Evolutionary conservation across 2,888 invertebrate species (phyloP).

Genomic region (Iphiclides podalirius): DNA sequence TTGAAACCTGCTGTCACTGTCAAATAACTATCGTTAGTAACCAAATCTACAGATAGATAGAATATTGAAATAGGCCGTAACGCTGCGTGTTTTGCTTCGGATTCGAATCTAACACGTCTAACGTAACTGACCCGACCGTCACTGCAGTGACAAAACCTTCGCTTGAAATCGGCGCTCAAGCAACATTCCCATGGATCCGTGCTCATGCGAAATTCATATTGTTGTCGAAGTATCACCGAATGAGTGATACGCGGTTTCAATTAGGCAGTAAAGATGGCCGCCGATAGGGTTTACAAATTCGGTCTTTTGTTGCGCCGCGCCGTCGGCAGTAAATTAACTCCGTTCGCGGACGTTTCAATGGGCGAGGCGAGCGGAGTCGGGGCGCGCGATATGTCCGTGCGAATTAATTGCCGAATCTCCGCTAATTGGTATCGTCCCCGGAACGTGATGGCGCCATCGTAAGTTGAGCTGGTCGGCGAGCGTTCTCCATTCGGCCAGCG

Average conservation of each 20-base stretch:
- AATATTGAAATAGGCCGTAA: too few species aligned
- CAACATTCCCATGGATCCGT: too few species aligned
- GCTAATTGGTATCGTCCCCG: slow-evolving; percentile 51
- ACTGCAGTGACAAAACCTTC: slow-evolving; percentile 14
- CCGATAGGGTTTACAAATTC: slow-evolving; percentile 18
- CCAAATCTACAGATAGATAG: too few species aligned
- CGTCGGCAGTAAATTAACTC: neutral
- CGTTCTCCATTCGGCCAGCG: slow-evolving; percentile 21
- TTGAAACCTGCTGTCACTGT: too few species aligned
- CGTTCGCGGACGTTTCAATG: slow-evolving; percentile 14
- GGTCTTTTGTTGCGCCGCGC: slow-evolving; percentile 15
- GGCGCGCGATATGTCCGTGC: slow-evolving; percentile 35
- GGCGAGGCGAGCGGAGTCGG: slow-evolving; percentile 39
- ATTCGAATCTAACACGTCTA: too few species aligned
- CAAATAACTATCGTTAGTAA: too few species aligned
- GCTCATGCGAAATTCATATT: slow-evolving; percentile 17
- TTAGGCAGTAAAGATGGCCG: slow-evolving; percentile 20
- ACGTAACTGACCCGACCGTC: too few species aligned
- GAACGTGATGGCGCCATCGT: slow-evolving; percentile 29
- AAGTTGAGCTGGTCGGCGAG: slow-evolving; percentile 24
- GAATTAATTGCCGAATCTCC: slow-evolving; percentile 59
- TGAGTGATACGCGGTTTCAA: slow-evolving; percentile 14
- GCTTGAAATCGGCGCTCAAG: slow-evolving; percentile 1
- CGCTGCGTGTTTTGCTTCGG: too few species aligned
- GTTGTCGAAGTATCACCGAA: slow-evolving; percentile 13